Evolutionary conservation across 2,113 vertebrate genomes (phyloP), one percentile per base, ranked within the genome.

Genomic region (Pionites leucogaster): DNA sequence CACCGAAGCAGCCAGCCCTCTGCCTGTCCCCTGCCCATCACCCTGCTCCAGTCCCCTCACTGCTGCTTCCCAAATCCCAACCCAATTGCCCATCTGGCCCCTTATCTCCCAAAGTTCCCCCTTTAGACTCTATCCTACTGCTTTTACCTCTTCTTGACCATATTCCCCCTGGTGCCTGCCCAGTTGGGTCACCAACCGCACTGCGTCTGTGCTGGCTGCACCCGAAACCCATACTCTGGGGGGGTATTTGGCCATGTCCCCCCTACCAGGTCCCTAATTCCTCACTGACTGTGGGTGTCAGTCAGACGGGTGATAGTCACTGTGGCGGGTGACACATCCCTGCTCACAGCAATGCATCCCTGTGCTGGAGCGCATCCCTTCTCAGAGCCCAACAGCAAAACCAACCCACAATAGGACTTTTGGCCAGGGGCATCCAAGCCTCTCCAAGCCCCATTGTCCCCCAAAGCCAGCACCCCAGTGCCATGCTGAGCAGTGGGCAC

Each of bases 341-440:
- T 74, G 31, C 13, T 13, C 60, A 62, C 4, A 1, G 18, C 1
- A 1, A 29, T 16, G 47, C 35, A 68, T 11, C 46, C 68, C 50
- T 1, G 0, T 49, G 28, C 31, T 74, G 69, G 64, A 83, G 13
- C 24, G 59, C 62, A 77, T 15, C 25, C 46, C 35, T 41, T 75
- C 39, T 86, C 3, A 0, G 44, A 69, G 59, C 50, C 5, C 14
- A 4, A 23, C 4, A 6, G 39, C 31, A 60, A 80, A 94, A 69
- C 12, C 29, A 52, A 2, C 41, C 18, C 9, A 0, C 4, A 3
- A 41, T 24, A 25, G 80, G 63, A 60, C 29, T 5, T 5, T 4
- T 0, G 1, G 5, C 29, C 4, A 3, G 53, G 35, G 17, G 8
- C 37, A 67, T 11, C 47, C 0, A 2, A 60, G 12, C 18, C 39